Conservation (phyloP, 2,113 vertebrate genomes). For the Fregetta grallaria region DNA sequence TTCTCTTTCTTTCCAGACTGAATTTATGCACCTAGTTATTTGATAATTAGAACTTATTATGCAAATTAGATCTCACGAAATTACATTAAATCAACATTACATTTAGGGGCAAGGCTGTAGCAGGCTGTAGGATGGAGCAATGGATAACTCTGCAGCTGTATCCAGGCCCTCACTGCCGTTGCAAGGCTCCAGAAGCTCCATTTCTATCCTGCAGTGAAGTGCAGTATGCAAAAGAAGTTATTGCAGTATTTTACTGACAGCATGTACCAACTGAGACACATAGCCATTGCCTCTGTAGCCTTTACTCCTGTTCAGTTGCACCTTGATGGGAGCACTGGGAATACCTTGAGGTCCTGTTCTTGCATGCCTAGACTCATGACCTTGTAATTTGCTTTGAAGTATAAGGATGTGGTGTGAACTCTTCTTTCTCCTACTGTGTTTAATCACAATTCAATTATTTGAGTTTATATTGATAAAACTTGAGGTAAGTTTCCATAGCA, state of each 20-base stretch:
- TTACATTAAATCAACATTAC: not conserved
- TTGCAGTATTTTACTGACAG: not conserved
- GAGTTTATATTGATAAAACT: conserved; percentile 46
- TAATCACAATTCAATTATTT: conserved; percentile 26
- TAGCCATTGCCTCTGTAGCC: not conserved
- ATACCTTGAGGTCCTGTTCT: not conserved
- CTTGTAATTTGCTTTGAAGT: conserved; percentile 3
- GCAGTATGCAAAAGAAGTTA: not conserved
- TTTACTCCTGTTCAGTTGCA: not conserved
- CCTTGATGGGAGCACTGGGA: not conserved
- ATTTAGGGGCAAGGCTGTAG: not conserved
- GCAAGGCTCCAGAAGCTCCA: not conserved
- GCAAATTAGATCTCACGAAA: not conserved
- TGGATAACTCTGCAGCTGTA: not conserved
- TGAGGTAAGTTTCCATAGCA: conserved; percentile 25
- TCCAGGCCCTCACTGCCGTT: not conserved
- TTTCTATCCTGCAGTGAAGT: not conserved
- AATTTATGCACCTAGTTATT: not conserved
- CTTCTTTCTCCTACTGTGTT: not conserved
- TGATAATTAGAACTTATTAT: not conserved
- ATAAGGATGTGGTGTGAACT: not conserved
- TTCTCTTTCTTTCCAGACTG: not conserved
- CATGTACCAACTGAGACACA: fast-evolving
- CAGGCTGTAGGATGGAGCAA: not conserved
- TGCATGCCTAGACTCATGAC: not conserved